These are phyloP conservation scores for Taurulus bubalis DNA, from an alignment of 2,113 vertebrate genomes.

Conservation along the genomic window DNA sequence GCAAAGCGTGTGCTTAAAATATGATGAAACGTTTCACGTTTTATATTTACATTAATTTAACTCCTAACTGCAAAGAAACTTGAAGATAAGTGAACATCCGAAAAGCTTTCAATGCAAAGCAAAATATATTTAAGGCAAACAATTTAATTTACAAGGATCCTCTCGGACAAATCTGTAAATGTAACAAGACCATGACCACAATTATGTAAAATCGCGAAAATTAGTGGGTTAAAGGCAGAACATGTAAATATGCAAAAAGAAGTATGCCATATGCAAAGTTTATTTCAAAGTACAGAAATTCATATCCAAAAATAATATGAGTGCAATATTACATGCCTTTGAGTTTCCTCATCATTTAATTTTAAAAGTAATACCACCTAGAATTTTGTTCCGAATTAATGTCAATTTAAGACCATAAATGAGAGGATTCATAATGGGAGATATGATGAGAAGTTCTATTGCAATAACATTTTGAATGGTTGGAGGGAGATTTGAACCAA, in stretches of 20 bases:
- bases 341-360: background rate
- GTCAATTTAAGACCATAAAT: conserved; percentile 66
- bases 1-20: background rate
- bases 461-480: conserved; percentile 43
- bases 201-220: too few relatives aligned
- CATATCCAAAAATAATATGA: background rate
- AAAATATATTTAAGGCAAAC: background rate
- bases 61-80: background rate
- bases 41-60: background rate
- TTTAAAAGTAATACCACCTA: background rate
- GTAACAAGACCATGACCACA: background rate
- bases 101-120: background rate
- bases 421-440: conserved; percentile 68
- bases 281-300: background rate
- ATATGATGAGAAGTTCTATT: conserved; percentile 58
- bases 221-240: background rate
- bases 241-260: background rate
- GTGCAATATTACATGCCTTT: background rate
- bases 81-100: too few relatives aligned
- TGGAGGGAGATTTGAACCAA: conserved; percentile 24
- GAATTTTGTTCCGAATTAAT: conserved; percentile 38
- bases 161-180: too few relatives aligned
- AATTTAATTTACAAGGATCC: background rate
- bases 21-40: background rate
- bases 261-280: background rate